A percentile compares a stretch with the other conserved stretches of the same genome.
Evolutionary conservation across 2,797 vertebrate genomes (phyloP).

Genomic region (Gallinago solitaria): DNA sequence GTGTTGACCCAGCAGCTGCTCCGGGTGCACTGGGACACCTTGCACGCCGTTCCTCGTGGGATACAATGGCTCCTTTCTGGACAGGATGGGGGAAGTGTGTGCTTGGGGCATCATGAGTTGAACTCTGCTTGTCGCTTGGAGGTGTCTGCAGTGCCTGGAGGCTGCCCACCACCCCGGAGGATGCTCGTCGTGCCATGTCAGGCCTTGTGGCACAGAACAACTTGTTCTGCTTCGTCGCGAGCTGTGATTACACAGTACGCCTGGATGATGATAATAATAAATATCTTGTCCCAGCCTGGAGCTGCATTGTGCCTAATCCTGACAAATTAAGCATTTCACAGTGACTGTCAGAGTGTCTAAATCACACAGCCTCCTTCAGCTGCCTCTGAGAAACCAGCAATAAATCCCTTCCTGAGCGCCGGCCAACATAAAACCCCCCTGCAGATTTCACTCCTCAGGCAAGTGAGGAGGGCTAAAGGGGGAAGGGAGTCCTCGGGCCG

Average conservation of each 20-base stretch:
- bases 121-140: neutral
- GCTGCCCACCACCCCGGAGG: neutral
- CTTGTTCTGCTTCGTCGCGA: neutral
- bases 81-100: neutral
- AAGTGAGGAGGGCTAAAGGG: neutral
- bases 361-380: neutral
- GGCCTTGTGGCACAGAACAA: neutral
- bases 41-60: neutral
- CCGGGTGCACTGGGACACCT: rapidly evolving
- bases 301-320: rapidly evolving
- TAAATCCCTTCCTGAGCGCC: neutral
- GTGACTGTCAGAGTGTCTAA: neutral
- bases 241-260: neutral
- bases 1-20: neutral
- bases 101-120: rapidly evolving
- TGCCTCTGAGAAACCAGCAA: neutral
- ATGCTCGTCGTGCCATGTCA: neutral
- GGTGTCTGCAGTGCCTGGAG: neutral
- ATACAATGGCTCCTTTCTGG: neutral
- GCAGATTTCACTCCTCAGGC: neutral
- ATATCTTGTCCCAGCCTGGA: neutral
- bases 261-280: neutral
- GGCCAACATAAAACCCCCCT: neutral
- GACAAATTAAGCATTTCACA: neutral
- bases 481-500: neutral